phyloP scores from a whole-genome alignment of 2,113 vertebrate genomes.

The Prunella fulvescens region DNA sequence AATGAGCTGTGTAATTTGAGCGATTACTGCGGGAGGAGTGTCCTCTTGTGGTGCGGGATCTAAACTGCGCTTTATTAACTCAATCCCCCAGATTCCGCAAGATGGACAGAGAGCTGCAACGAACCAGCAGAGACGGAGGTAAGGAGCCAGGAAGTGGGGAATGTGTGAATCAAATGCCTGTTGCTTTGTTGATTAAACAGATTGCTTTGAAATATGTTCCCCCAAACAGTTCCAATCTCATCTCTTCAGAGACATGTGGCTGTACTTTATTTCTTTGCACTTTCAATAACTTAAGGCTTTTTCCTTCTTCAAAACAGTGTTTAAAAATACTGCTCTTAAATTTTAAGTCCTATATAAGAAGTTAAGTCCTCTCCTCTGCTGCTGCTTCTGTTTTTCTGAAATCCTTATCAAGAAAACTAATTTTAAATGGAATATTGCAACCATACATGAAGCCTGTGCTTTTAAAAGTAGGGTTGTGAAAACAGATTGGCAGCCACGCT shows the following conservation, averaged over 20 bases:
- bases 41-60: slow-evolving; percentile 43
- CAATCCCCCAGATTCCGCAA: slow-evolving; percentile 54
- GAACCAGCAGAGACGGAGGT: slow-evolving; percentile 61
- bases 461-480: slow-evolving; percentile 14
- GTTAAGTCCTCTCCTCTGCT: not conserved
- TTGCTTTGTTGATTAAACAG: slow-evolving; percentile 73
- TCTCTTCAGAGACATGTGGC: slow-evolving; percentile 47
- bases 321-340: slow-evolving; percentile 34
- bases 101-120: slow-evolving; percentile 56
- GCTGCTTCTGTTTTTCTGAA: slow-evolving; percentile 2
- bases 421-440: not conserved
- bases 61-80: slow-evolving; percentile 51
- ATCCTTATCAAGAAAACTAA: not conserved
- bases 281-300: slow-evolving; percentile 16
- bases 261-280: slow-evolving; percentile 50
- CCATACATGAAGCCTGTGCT: not conserved
- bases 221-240: slow-evolving; percentile 61
- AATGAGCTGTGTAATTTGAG: not conserved
- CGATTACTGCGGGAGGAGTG: not conserved
- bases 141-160: slow-evolving; percentile 61
- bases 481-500: slow-evolving; percentile 3
- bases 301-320: not conserved
- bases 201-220: slow-evolving; percentile 69
- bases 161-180: slow-evolving; percentile 69
- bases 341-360: slow-evolving; percentile 15